A percentile compares a stretch with the other conserved stretches of the same genome.
phyloP scores from a whole-genome alignment of 1,140 invertebrate species.

The Coenobita brevimanus region DNA sequence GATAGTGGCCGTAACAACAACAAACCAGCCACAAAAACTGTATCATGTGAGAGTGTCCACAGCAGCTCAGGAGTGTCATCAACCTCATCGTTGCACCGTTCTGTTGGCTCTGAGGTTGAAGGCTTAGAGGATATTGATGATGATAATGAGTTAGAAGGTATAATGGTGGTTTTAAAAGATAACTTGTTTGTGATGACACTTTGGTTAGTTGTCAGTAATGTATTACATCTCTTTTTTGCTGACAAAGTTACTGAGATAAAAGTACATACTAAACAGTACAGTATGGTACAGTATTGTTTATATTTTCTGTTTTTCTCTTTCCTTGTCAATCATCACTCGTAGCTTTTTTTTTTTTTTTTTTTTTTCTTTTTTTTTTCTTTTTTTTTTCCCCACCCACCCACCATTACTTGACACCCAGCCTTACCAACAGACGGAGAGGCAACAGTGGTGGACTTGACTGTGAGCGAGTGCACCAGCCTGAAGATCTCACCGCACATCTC shows the following conservation, averaged over 20 bases:
- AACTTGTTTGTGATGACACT: no score
- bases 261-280: no score
- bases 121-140: slow-evolving; percentile 69
- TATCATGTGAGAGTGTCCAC: slow-evolving; percentile 75
- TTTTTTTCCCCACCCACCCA: no score
- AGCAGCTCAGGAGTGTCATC: slow-evolving; percentile 78
- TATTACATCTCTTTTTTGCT: no score
- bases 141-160: slow-evolving; percentile 61
- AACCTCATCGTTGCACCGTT: slow-evolving; percentile 75
- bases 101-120: slow-evolving; percentile 72
- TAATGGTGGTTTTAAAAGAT: no score
- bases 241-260: no score
- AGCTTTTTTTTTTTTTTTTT: not conserved
- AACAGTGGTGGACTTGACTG: slow-evolving; percentile 63
- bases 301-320: not conserved
- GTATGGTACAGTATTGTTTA: not conserved
- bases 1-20: slow-evolving; percentile 32
- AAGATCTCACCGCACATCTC: slow-evolving; percentile 70
- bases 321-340: not conserved
- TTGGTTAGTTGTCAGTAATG: no score
- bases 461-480: slow-evolving; percentile 65
- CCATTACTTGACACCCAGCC: no score
- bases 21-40: slow-evolving; percentile 63
- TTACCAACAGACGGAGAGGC: slow-evolving; percentile 52
- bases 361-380: no score